Evolutionary conservation across 1,140 invertebrate genomes (phyloP).

Genomic region (Lepidurus packardi): DNA sequence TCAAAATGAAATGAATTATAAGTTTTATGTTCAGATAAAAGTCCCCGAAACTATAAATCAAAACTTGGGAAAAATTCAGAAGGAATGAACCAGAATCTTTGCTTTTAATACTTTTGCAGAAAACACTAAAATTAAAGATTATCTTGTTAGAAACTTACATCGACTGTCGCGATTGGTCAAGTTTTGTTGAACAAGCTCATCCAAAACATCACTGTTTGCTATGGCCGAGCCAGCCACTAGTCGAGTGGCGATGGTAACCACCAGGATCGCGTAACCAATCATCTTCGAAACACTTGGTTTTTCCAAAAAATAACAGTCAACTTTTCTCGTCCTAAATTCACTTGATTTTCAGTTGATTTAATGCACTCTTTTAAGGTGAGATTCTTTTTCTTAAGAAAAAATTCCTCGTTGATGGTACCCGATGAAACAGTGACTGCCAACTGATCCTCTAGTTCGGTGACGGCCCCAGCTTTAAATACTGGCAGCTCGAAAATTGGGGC

Average conservation of each 20-base stretch:
- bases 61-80: too few species aligned
- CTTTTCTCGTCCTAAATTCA: neutral
- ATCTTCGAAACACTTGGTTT: neutral
- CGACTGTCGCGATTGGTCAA: slow-evolving; percentile 8
- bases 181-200: neutral
- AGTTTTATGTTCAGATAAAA: too few species aligned
- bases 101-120: too few species aligned
- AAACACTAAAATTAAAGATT: too few species aligned
- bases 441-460: neutral
- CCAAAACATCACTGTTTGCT: neutral
- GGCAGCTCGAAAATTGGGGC: slow-evolving; percentile 1
- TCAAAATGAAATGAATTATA: too few species aligned
- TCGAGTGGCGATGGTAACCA: neutral
- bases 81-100: too few species aligned
- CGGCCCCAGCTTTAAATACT: neutral
- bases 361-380: neutral
- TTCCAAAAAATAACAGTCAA: neutral
- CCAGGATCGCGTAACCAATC: neutral
- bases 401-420: neutral
- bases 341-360: neutral
- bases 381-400: neutral
- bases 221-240: neutral
- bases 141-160: neutral
- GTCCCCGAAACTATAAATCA: too few species aligned
- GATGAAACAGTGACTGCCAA: slow-evolving; percentile 4